A percentile compares a stretch with the other conserved stretches of the same genome.
phyloP scores from a whole-genome alignment of 2,888 invertebrate genomes.

The Hoplodrina blanda region DNA sequence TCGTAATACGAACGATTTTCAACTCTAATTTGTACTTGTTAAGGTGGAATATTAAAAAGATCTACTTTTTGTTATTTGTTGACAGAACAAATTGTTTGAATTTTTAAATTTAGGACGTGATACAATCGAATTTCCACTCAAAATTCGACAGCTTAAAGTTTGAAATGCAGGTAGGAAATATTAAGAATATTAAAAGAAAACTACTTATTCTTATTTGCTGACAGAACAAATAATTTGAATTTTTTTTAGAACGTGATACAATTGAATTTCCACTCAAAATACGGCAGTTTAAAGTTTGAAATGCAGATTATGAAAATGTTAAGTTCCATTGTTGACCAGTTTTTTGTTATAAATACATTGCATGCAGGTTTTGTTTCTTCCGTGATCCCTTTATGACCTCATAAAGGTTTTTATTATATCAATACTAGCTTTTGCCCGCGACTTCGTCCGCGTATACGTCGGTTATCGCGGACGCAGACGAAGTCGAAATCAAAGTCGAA shows the following conservation, averaged over 20 bases:
- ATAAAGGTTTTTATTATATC: conserved; percentile 1
- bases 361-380: conserved; percentile 8
- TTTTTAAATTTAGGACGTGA: neutral
- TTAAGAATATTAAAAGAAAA: neutral
- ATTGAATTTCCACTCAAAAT: neutral
- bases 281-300: neutral
- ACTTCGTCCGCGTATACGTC: too few relatives aligned
- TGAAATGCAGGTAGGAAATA: neutral
- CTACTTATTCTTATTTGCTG: neutral
- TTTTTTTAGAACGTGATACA: neutral
- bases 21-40: neutral
- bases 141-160: neutral
- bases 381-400: neutral
- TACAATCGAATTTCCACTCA: neutral
- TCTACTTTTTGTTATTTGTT: neutral
- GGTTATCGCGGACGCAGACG: too few relatives aligned
- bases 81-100: neutral
- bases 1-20: neutral
- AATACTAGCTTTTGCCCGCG: too few relatives aligned
- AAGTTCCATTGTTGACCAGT: neutral
- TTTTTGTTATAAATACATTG: conserved; percentile 12
- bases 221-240: neutral
- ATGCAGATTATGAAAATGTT: neutral
- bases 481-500: too few relatives aligned
- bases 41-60: neutral